Conservation (phyloP, 2,888 invertebrate genomes). For the Drosophila prostipennis region DNA sequence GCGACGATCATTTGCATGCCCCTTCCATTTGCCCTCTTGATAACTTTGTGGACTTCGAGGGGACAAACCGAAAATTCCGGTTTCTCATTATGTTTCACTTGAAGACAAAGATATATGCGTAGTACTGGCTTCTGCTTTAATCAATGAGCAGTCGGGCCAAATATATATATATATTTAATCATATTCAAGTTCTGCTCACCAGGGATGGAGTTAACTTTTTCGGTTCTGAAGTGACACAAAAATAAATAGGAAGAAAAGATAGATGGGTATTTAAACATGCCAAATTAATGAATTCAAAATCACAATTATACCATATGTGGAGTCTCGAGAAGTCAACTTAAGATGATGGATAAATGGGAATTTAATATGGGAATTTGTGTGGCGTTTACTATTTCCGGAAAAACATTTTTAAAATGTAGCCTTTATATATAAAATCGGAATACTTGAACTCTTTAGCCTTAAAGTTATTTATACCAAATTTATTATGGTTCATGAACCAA, state of each 20-base stretch:
- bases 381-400: conserved; percentile 9
- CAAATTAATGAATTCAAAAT: conserved; percentile 14
- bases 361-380: conserved; percentile 15
- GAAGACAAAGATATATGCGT: conserved; percentile 36
- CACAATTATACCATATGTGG: conserved; percentile 27
- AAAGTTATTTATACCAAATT: neutral
- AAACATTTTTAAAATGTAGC: no score
- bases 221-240: conserved; percentile 1
- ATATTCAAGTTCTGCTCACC: conserved; percentile 26
- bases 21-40: conserved; percentile 19
- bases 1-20: conserved; percentile 32
- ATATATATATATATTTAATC: conserved; percentile 24
- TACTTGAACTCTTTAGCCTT: neutral
- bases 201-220: conserved; percentile 3
- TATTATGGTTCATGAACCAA: conserved; percentile 30
- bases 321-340: neutral
- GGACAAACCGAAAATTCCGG: conserved; percentile 55
- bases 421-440: no score
- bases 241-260: conserved; percentile 20
- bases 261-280: conserved; percentile 30
- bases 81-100: conserved; percentile 66
- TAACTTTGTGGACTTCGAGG: neutral
- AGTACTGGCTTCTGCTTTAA: conserved; percentile 62
- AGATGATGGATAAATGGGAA: conserved; percentile 20
- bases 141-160: conserved; percentile 48